Percentiles rank a stretch among this genome's conserved stretches.
These are phyloP conservation scores for Peribatodes rhomboidaria DNA, from an alignment of 2,888 invertebrate species.

Conservation along the genomic window DNA sequence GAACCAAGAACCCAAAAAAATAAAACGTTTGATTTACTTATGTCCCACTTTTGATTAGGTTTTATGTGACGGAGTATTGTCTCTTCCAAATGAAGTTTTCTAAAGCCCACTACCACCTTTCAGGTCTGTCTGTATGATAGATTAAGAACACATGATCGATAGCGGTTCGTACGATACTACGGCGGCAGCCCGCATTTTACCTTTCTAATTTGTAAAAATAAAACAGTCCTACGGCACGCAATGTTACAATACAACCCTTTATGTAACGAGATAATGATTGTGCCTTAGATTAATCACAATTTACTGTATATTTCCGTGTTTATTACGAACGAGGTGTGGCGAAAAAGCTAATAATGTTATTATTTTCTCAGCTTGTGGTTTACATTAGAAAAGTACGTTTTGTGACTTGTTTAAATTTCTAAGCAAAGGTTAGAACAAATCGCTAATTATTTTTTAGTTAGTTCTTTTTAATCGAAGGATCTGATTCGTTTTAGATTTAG, in stretches of 20 bases:
- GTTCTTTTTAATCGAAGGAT: too few relatives aligned
- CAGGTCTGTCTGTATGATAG: too few relatives aligned
- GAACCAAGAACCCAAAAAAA: too few relatives aligned
- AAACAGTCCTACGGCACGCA: constrained; percentile 40
- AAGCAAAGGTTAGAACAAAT: not conserved
- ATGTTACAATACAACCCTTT: constrained; percentile 33
- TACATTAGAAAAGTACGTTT: constrained; percentile 7
- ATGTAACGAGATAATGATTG: constrained; percentile 38
- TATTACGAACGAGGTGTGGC: constrained; percentile 13
- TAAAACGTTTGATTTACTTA: too few relatives aligned
- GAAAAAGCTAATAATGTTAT: constrained; percentile 9
- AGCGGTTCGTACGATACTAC: not conserved
- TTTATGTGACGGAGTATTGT: too few relatives aligned
- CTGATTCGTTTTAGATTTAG: too few relatives aligned
- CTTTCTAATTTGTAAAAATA: constrained; percentile 1
- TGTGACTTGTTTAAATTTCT: not conserved
- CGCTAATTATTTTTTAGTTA: too few relatives aligned
- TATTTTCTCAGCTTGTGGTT: not conserved
- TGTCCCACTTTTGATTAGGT: too few relatives aligned
- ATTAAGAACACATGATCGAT: not conserved
- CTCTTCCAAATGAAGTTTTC: too few relatives aligned
- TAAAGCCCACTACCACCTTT: too few relatives aligned
- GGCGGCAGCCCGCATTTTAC: not conserved
- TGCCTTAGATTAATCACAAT: constrained; percentile 38
- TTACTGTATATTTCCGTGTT: constrained; percentile 31